phyloP scores from a whole-genome alignment of 2,888 invertebrate genomes.

The Erannis defoliaria region DNA sequence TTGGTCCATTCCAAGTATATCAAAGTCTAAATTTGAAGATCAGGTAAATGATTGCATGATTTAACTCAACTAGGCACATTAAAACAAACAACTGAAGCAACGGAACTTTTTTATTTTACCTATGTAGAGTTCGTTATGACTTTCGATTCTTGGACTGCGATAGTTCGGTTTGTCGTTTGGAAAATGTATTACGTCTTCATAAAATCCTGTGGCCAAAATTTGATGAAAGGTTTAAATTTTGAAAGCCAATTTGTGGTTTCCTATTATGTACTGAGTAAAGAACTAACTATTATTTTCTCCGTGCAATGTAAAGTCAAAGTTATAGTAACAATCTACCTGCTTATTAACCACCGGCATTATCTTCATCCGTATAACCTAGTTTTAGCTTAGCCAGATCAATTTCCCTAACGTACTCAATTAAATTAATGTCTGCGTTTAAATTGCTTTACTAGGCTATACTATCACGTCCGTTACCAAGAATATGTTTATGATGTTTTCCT shows the following conservation, averaged over 20 bases:
- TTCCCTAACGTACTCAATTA: background rate
- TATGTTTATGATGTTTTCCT: conserved; percentile 21
- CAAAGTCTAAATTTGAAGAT: background rate
- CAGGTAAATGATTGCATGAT: background rate
- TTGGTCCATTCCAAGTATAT: background rate
- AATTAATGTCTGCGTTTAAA: background rate
- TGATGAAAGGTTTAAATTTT: background rate
- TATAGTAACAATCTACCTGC: background rate
- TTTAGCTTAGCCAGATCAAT: background rate
- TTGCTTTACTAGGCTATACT: background rate
- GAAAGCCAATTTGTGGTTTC: background rate
- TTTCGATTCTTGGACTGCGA: background rate
- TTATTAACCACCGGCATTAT: background rate
- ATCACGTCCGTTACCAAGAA: conserved; percentile 3
- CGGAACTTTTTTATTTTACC: conserved; percentile 1
- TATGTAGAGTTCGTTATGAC: background rate
- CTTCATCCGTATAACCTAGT: background rate
- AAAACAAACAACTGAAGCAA: background rate
- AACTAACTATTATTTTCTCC: too few species aligned
- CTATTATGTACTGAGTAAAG: background rate
- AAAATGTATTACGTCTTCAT: conserved; percentile 11
- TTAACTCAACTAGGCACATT: background rate
- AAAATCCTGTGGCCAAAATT: conserved; percentile 12
- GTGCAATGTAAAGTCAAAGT: background rate
- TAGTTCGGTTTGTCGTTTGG: background rate